These are phyloP conservation scores for Conistra vaccinii DNA, from an alignment of 2,888 invertebrate genomes.

Conservation along the genomic window DNA sequence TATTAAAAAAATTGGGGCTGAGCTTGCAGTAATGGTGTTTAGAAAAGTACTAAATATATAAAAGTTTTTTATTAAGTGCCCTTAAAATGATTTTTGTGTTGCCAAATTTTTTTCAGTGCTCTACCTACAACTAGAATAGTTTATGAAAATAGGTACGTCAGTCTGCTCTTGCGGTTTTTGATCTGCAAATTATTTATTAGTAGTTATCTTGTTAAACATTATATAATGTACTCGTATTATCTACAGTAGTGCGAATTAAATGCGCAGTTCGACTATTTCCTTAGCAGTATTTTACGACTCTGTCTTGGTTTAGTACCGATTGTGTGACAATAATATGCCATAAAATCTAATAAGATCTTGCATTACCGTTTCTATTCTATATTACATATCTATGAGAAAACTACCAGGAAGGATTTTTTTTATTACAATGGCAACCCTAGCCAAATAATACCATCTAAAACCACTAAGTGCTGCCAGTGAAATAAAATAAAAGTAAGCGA, in stretches of 20 bases:
- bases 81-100: not conserved
- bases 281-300: slow-evolving; percentile 20
- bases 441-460: slow-evolving; percentile 26
- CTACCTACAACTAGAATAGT: not conserved
- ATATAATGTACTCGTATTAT: too few relatives aligned
- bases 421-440: slow-evolving; percentile 34
- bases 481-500: slow-evolving; percentile 59
- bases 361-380: not conserved
- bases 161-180: not conserved
- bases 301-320: slow-evolving; percentile 37
- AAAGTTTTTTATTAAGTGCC: not conserved
- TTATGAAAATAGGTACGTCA: not conserved
- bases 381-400: not conserved
- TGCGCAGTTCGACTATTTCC: slow-evolving; percentile 1
- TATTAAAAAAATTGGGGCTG: not conserved
- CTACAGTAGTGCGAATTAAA: not conserved
- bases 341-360: slow-evolving; percentile 12
- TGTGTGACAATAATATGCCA: slow-evolving; percentile 36
- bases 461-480: slow-evolving; percentile 60
- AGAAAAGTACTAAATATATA: not conserved
- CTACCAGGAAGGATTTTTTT: not conserved
- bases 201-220: not conserved
- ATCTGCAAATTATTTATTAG: not conserved
- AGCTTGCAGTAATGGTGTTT: not conserved
- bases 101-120: not conserved